Evolutionary conservation across 2,113 vertebrate genomes (phyloP).

Genomic region (Tetrao urogallus): DNA sequence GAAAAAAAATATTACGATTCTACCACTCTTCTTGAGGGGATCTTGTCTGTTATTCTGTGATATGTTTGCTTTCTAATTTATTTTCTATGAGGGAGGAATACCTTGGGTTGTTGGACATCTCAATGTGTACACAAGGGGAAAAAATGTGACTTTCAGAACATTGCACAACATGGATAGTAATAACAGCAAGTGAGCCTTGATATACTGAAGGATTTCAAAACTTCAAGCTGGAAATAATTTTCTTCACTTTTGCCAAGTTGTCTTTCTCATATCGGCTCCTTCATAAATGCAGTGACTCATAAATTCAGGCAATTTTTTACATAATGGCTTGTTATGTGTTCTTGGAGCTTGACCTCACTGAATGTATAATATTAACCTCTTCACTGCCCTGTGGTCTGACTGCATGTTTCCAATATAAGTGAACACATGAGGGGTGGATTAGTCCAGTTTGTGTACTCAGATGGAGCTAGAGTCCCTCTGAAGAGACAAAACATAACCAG

Average conservation of each 20-base stretch:
- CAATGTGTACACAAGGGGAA: slow-evolving; percentile 66
- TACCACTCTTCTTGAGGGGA: slow-evolving; percentile 62
- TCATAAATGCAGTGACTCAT: slow-evolving; percentile 70
- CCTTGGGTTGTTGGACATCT: slow-evolving; percentile 62
- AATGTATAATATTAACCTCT: slow-evolving; percentile 56
- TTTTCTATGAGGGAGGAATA: slow-evolving; percentile 65
- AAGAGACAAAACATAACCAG: not conserved
- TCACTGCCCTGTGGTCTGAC: not conserved
- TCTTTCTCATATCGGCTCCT: slow-evolving; percentile 67
- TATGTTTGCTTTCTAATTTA: slow-evolving; percentile 58
- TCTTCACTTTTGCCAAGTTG: slow-evolving; percentile 63
- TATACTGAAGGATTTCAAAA: slow-evolving; percentile 57
- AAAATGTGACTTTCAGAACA: slow-evolving; percentile 45
- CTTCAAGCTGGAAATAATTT: slow-evolving; percentile 46
- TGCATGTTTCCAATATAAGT: not conserved
- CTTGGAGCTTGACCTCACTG: slow-evolving; percentile 56
- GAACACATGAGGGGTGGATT: not conserved
- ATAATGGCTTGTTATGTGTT: slow-evolving; percentile 70
- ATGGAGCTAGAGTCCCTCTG: not conserved
- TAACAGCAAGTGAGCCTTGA: slow-evolving; percentile 68
- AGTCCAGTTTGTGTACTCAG: not conserved
- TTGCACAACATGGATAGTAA: slow-evolving; percentile 67
- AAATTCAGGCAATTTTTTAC: slow-evolving; percentile 66
- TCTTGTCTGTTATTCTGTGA: slow-evolving; percentile 47
- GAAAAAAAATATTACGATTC: slow-evolving; percentile 61